Percentiles rank a stretch among this genome's conserved stretches.
These are phyloP conservation scores for Tipula helvola DNA, from an alignment of 2,888 invertebrate species.

Conservation along the genomic window DNA sequence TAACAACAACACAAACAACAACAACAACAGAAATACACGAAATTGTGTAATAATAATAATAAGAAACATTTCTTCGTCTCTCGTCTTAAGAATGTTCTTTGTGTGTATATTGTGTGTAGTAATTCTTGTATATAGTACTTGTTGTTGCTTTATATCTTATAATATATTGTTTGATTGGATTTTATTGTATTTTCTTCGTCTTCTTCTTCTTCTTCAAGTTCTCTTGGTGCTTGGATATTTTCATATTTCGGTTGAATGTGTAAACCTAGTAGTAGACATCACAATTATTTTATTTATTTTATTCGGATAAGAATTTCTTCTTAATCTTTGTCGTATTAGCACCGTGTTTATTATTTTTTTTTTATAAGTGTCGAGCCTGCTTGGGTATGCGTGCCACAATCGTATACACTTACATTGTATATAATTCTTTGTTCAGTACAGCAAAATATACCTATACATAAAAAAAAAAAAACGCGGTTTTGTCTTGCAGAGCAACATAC, in stretches of 20 bases:
- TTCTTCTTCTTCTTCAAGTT: not conserved
- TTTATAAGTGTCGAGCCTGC: not conserved
- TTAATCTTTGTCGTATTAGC: not conserved
- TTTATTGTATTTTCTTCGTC: not conserved
- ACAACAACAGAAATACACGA: not conserved
- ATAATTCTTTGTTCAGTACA: not conserved
- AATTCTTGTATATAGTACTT: not conserved
- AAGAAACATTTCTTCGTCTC: not conserved
- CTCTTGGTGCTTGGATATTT: not conserved
- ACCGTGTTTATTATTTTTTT: not conserved
- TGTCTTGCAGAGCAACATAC: not conserved
- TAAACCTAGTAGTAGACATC: constrained; percentile 4
- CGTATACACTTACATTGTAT: not conserved
- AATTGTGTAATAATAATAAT: not conserved
- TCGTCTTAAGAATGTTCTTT: not conserved
- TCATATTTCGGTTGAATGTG: not conserved
- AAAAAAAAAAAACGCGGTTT: not conserved
- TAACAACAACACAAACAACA: not conserved
- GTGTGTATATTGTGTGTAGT: not conserved
- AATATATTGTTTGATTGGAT: not conserved
- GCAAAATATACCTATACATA: not conserved
- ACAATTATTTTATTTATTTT: not conserved
- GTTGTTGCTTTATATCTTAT: not conserved
- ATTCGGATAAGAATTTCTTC: not conserved
- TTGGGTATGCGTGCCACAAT: not conserved